Conservation (phyloP, 35 echinoderm and acorn worm genomes). For the Stichopus chloronotus region DNA sequence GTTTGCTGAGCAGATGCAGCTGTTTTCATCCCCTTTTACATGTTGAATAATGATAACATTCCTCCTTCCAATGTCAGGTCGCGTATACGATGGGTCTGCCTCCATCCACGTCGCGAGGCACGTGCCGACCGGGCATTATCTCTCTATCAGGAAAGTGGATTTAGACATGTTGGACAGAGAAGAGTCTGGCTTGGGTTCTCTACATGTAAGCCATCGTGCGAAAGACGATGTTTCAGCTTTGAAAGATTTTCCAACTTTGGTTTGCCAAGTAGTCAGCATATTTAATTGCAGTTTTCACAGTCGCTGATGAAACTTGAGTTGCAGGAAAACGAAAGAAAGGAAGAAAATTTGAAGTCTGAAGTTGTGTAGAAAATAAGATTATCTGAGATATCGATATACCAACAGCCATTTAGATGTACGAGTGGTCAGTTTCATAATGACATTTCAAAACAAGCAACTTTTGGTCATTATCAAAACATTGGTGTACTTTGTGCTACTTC, state of each 20-base stretch:
- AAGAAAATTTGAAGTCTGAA: no score
- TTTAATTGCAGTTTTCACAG: not conserved
- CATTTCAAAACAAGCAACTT: no score
- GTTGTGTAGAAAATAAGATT: no score
- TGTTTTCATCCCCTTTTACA: no score
- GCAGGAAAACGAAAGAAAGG: no score
- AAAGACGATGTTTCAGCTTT: not conserved
- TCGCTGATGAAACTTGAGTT: no score
- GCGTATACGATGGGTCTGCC: constrained; percentile 53
- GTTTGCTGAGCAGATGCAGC: no score
- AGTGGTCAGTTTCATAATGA: no score
- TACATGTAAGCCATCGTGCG: constrained; percentile 32
- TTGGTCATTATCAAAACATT: no score
- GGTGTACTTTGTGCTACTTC: no score
- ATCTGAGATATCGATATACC: no score
- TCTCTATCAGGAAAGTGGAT: constrained; percentile 59
- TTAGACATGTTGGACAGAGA: constrained; percentile 56
- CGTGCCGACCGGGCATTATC: constrained; percentile 28
- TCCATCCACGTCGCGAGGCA: constrained; percentile 56
- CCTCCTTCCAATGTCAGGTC: not conserved
- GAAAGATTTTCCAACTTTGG: not conserved
- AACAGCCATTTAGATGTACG: no score
- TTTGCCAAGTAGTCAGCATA: not conserved
- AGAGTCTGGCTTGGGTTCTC: constrained; percentile 34
- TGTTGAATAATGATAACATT: not conserved